Evolutionary conservation across 2,797 vertebrate species (phyloP), one percentile per base, ranked within the genome.

Genomic region (Percopsis omiscomaycus): DNA sequence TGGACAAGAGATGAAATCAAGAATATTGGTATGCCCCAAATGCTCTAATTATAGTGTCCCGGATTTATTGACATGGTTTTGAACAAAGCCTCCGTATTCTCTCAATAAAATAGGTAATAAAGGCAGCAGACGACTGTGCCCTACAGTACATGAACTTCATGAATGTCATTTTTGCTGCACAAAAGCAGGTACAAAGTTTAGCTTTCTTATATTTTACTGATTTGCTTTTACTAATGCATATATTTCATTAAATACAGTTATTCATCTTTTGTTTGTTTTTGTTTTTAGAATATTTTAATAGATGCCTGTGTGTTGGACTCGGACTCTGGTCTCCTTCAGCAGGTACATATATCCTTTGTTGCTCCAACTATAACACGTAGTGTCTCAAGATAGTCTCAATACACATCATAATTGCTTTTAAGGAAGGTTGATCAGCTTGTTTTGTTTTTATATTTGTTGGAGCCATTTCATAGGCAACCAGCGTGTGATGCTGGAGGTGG

Each of bases 121-220:
- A 98, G 90, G 96, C 97, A 2, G 95, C 98, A 0, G 95, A 96
- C 59, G 97, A 99, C 87, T 97, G 95, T 0, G 92, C 97, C 0
- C 68, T 93, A 37, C 98, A 98, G 69, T 99, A 99, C 63, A 99
- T 99, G 98, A 98, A 98, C 88, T 98, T 99, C 85, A 99, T 99
- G 98, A 99, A 99, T 2, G 95, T 97, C 56, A 95, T 98, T 88
- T 99, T 99, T 14, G 96, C 97, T 0, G 95, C 98, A 3, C 97
- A 99, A 83, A 99, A 98, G 51, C 96, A 98, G 94, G 98, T 98
- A 77, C 81, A 62, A 27, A 11, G 0, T 2, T 50, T 2, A 44
- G 51, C 0, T 10, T 28, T 5, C 46, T 11, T 65, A 0, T 42
- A 0, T 16, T 16, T 42, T 51, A 28, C 16, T 5, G 3, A 4